Evolutionary conservation across 1,140 invertebrate species (phyloP).

Genomic region (Drosophila lacteicornis): DNA sequence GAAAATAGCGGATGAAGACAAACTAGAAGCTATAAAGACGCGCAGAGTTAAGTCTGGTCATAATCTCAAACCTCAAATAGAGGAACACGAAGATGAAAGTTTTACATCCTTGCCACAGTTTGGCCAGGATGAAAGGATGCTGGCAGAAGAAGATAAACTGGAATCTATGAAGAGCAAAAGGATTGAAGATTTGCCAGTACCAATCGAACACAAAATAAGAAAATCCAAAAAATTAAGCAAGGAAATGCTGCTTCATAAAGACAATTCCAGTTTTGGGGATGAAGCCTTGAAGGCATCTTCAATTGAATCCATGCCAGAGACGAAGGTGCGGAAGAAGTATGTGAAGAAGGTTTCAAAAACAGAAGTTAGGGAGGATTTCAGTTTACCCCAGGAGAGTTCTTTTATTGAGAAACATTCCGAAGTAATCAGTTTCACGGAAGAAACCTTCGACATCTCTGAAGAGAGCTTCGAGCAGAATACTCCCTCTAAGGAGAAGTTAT

Average conservation of each 20-base stretch:
- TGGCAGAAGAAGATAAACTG: not conserved
- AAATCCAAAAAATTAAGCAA: not conserved
- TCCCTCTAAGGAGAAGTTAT: not conserved
- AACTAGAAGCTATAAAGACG: not conserved
- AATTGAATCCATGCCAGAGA: not conserved
- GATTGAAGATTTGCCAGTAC: not conserved
- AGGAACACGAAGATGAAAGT: not conserved
- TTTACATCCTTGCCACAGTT: conserved; percentile 15
- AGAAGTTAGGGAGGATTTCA: not conserved
- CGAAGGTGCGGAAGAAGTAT: not conserved
- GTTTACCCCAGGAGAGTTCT: not conserved
- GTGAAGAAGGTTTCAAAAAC: not conserved
- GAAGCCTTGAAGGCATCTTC: not conserved
- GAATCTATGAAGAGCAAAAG: not conserved
- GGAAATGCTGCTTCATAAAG: not conserved
- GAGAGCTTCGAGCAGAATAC: not conserved
- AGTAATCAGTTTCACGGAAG: not conserved
- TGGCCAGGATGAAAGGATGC: not conserved
- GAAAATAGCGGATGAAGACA: not conserved
- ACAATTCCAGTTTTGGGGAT: not conserved
- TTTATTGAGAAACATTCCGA: not conserved
- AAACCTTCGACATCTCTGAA: not conserved
- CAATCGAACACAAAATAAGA: not conserved
- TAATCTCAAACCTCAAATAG: not conserved
- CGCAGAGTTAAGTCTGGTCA: not conserved